Conservation (phyloP, 2,888 invertebrate genomes). For the Phrixothrix hirtus region DNA sequence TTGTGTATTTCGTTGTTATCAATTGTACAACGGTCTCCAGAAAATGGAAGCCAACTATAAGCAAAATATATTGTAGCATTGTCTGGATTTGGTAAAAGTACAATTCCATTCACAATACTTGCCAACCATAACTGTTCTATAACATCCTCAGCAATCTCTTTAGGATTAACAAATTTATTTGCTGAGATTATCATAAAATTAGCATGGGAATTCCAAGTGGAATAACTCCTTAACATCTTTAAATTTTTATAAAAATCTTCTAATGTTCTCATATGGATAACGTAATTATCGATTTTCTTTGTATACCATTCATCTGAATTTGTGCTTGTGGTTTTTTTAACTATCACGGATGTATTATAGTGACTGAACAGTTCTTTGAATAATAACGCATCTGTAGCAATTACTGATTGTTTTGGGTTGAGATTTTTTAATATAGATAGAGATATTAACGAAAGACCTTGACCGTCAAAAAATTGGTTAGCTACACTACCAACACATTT, state of each 20-base stretch:
- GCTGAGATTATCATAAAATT: slow-evolving; percentile 41
- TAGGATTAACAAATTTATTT: slow-evolving; percentile 29
- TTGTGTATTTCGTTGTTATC: slow-evolving; percentile 30
- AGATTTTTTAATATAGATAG: slow-evolving; percentile 12
- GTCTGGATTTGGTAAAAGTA: slow-evolving; percentile 35
- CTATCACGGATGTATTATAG: slow-evolving; percentile 30
- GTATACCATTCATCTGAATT: not conserved
- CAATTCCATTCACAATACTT: slow-evolving; percentile 41
- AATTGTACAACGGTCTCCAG: slow-evolving; percentile 38
- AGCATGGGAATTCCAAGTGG: slow-evolving; percentile 38
- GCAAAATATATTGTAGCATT: slow-evolving; percentile 35
- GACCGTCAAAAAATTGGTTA: slow-evolving; percentile 15
- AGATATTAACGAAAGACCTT: slow-evolving; percentile 22
- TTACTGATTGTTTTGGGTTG: slow-evolving; percentile 3
- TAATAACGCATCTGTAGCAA: slow-evolving; percentile 31
- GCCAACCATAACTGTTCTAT: slow-evolving; percentile 31
- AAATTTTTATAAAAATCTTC: slow-evolving; percentile 30
- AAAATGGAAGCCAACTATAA: slow-evolving; percentile 44
- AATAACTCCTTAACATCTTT: slow-evolving; percentile 17
- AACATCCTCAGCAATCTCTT: slow-evolving; percentile 29
- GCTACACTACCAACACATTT: slow-evolving; percentile 27
- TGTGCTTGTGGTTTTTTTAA: slow-evolving; percentile 25
- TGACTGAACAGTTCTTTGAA: slow-evolving; percentile 30
- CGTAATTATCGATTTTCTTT: slow-evolving; percentile 33
- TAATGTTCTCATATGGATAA: slow-evolving; percentile 31